These are phyloP conservation scores for Nudaria mundana DNA, from an alignment of 2,888 invertebrate species.

Conservation along the genomic window DNA sequence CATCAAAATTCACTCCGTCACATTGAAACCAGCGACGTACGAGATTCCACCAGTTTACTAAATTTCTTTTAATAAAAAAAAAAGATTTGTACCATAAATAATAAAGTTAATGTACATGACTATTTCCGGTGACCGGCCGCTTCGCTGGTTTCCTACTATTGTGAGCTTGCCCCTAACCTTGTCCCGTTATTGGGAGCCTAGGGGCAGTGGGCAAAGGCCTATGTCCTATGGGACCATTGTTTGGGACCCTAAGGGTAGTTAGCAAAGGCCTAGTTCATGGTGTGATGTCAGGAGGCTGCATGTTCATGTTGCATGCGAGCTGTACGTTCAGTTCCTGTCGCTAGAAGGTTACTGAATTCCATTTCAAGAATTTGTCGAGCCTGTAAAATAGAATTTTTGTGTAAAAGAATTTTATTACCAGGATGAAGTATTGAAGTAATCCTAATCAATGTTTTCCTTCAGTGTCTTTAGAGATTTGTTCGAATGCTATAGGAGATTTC, in stretches of 20 bases:
- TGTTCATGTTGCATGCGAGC: constrained; percentile 68
- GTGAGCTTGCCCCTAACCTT: background rate
- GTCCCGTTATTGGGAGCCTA: background rate
- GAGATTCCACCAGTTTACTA: constrained; percentile 12
- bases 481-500: too few relatives aligned
- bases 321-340: constrained; percentile 91
- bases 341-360: constrained; percentile 94
- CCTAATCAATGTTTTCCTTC: too few relatives aligned
- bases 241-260: background rate
- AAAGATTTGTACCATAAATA: constrained; percentile 31
- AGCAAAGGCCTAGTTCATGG: constrained; percentile 36
- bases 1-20: constrained; percentile 19
- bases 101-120: constrained; percentile 21
- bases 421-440: too few relatives aligned
- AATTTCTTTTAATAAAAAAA: constrained; percentile 2
- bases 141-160: constrained; percentile 1
- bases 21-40: constrained; percentile 9
- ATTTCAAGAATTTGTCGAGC: constrained; percentile 94
- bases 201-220: constrained; percentile 13
- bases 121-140: constrained; percentile 19
- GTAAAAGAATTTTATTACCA: too few relatives aligned
- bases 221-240: too few relatives aligned
- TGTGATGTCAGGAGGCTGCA: constrained; percentile 70
- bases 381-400: constrained; percentile 73
- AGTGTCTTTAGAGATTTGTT: too few relatives aligned